These are phyloP conservation scores for Drosophila dives DNA, from an alignment of 2,888 invertebrate genomes.

Conservation along the genomic window DNA sequence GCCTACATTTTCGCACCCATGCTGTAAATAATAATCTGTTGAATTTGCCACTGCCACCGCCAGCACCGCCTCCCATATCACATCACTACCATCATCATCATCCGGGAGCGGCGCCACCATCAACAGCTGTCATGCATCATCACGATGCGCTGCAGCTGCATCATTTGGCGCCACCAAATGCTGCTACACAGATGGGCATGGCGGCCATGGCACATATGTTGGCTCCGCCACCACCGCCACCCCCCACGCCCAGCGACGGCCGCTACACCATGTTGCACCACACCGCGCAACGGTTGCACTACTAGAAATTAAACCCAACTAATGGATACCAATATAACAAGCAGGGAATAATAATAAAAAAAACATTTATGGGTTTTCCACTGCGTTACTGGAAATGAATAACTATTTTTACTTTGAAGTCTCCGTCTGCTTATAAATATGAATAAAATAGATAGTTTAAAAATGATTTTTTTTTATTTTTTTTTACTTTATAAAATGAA, in stretches of 20 bases:
- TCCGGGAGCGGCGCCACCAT: conserved; percentile 55
- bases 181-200: conserved; percentile 79
- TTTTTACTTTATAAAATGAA: conserved; percentile 49
- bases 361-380: not conserved
- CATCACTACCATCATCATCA: conserved; percentile 69
- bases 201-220: conserved; percentile 80
- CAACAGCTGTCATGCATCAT: conserved; percentile 61
- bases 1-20: conserved; percentile 84
- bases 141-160: conserved; percentile 71
- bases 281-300: conserved; percentile 82
- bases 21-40: conserved; percentile 74
- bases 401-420: not conserved
- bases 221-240: conserved; percentile 80
- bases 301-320: conserved; percentile 51
- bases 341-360: not conserved
- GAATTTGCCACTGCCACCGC: conserved; percentile 71
- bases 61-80: conserved; percentile 63
- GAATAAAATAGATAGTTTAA: not conserved
- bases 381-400: not conserved
- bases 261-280: conserved; percentile 82
- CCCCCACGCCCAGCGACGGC: conserved; percentile 81
- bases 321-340: not conserved
- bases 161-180: conserved; percentile 69
- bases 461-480: conserved; percentile 3
- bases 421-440: not conserved